A percentile compares a stretch with the other conserved stretches of the same genome.
Conservation (phyloP, 2,113 vertebrate species). For the Gasterosteus nipponicus region DNA sequence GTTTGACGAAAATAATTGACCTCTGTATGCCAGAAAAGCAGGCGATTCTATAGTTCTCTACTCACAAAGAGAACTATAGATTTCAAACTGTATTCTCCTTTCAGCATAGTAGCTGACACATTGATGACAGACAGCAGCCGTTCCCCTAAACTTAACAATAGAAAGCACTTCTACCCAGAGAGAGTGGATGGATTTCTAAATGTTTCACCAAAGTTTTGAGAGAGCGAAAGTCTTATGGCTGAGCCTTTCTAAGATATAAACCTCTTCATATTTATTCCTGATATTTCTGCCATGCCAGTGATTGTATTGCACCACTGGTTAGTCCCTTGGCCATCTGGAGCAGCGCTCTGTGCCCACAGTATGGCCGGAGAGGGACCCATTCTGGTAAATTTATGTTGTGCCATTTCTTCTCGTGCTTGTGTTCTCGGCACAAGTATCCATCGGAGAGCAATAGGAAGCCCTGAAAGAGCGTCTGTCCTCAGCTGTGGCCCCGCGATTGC, state of each 20-base stretch:
- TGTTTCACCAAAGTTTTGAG: slow-evolving; percentile 40
- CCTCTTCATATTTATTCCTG: slow-evolving; percentile 70
- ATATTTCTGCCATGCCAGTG: slow-evolving; percentile 68
- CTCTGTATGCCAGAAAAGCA: slow-evolving; percentile 62
- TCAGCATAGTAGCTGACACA: slow-evolving; percentile 2
- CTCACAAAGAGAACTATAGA: slow-evolving; percentile 18
- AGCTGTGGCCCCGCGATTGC: slow-evolving; percentile 57
- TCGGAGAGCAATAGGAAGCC: slow-evolving; percentile 72
- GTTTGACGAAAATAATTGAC: slow-evolving; percentile 80
- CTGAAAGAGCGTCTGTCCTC: slow-evolving; percentile 69
- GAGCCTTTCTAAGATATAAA: slow-evolving; percentile 64
- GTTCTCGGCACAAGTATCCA: slow-evolving; percentile 70
- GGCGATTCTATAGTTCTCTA: slow-evolving; percentile 35
- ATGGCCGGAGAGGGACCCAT: slow-evolving; percentile 77
- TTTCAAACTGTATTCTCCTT: not conserved
- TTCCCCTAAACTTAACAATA: slow-evolving; percentile 14
- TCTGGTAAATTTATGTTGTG: slow-evolving; percentile 73
- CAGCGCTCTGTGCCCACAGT: slow-evolving; percentile 69
- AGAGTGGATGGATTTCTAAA: slow-evolving; percentile 7
- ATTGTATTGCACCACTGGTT: slow-evolving; percentile 76
- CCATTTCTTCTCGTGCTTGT: slow-evolving; percentile 74
- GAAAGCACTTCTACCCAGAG: not conserved
- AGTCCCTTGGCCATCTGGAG: slow-evolving; percentile 80
- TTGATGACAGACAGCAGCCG: slow-evolving; percentile 19
- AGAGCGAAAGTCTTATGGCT: slow-evolving; percentile 32